Conservation (phyloP, 2,888 invertebrate genomes). For the Apeira syringaria region DNA sequence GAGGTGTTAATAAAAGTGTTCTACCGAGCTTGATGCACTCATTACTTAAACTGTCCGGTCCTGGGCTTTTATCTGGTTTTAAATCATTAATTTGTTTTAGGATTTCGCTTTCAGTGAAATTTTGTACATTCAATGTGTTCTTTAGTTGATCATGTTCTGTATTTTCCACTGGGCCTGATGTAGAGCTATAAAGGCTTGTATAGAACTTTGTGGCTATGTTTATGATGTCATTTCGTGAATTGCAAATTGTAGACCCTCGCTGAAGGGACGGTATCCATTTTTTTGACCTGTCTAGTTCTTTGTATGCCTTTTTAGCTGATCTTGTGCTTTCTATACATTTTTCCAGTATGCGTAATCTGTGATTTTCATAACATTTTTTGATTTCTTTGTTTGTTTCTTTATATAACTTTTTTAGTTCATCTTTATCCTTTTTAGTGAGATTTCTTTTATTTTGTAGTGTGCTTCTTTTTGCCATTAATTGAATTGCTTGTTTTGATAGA, state of each 20-base stretch:
- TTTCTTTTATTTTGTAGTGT: conserved; percentile 9
- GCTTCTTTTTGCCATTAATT: conserved; percentile 17
- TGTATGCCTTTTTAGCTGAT: conserved; percentile 19
- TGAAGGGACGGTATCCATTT: conserved; percentile 18
- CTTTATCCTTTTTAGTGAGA: not conserved
- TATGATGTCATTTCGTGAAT: conserved; percentile 7
- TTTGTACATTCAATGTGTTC: not conserved
- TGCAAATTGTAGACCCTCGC: conserved; percentile 3
- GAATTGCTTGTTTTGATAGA: conserved; percentile 5
- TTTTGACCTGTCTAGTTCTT: conserved; percentile 17
- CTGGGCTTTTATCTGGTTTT: not conserved
- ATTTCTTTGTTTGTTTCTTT: conserved; percentile 1
- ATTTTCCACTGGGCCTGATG: not conserved
- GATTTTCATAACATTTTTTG: not conserved
- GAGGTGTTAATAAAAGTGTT: conserved; percentile 1
- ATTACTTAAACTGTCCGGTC: not conserved
- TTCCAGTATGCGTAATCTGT: not conserved
- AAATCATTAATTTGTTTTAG: conserved; percentile 4
- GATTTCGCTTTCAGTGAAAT: conserved; percentile 4
- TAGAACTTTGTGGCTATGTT: conserved; percentile 10
- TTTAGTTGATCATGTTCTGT: not conserved
- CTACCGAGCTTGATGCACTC: not conserved
- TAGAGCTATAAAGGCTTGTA: conserved; percentile 4
- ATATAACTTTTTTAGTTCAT: not conserved
- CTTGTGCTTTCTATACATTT: conserved; percentile 10